Conservation (phyloP, 2,888 invertebrate species). For the Drosophila mettleri region DNA sequence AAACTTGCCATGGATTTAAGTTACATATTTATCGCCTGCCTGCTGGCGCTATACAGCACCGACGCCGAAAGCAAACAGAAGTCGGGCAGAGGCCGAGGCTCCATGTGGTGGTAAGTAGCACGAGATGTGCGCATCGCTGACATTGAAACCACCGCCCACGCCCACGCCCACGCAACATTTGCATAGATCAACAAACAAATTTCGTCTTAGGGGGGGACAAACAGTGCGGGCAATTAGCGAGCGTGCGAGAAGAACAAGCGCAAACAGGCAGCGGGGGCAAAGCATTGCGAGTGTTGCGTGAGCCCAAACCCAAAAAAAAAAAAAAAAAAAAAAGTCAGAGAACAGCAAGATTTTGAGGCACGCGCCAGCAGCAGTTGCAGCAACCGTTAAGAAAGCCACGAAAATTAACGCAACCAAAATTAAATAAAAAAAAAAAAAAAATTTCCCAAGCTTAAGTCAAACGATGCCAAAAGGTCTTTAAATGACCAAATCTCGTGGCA, state of each 20-base stretch:
- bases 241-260: constrained; percentile 58
- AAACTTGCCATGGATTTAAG: constrained; percentile 82
- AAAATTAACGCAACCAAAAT: constrained; percentile 61
- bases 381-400: constrained; percentile 53
- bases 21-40: constrained; percentile 77
- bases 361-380: constrained; percentile 36
- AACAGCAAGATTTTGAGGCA: constrained; percentile 41
- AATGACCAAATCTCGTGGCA: constrained; percentile 28
- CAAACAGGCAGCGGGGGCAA: constrained; percentile 49
- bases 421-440: constrained; percentile 23
- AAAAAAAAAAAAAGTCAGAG: constrained; percentile 4
- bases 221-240: constrained; percentile 66
- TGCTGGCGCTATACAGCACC: constrained; percentile 81
- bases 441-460: constrained; percentile 49
- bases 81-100: constrained; percentile 92
- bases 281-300: constrained; percentile 11
- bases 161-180: constrained; percentile 61
- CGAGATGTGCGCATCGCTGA: constrained; percentile 29
- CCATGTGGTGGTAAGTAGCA: constrained; percentile 95
- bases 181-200: constrained; percentile 55
- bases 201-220: constrained; percentile 23
- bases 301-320: constrained; percentile 22
- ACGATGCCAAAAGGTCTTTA: constrained; percentile 53
- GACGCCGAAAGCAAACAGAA: constrained; percentile 85
- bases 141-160: constrained; percentile 48